These are phyloP conservation scores for Dufourea novaeangliae DNA, from an alignment of 1,140 invertebrate genomes.

Conservation along the genomic window DNA sequence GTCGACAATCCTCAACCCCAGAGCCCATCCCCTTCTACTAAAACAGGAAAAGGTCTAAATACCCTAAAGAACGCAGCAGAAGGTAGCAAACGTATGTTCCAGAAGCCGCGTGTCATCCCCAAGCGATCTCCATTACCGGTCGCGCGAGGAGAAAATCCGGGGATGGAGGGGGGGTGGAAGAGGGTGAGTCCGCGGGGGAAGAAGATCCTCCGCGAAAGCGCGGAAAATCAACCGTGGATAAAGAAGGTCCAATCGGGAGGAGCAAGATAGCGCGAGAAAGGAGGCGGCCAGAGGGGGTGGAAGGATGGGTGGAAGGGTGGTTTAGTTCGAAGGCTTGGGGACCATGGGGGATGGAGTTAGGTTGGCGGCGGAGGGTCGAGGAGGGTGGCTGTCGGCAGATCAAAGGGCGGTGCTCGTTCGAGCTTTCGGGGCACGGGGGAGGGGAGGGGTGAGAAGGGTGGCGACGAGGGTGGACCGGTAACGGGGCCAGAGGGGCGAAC, in stretches of 20 bases:
- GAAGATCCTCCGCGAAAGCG: not conserved
- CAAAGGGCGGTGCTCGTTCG: constrained; percentile 79
- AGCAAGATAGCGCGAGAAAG: constrained; percentile 12
- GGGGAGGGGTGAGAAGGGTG: constrained; percentile 42
- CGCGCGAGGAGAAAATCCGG: not conserved
- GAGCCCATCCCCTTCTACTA: too few species aligned
- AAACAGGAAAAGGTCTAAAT: too few species aligned
- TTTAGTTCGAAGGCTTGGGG: constrained; percentile 52
- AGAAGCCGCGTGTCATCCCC: not conserved
- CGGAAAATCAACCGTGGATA: constrained; percentile 17
- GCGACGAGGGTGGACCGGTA: constrained; percentile 34
- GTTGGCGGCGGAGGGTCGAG: constrained; percentile 65
- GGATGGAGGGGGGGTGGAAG: not conserved
- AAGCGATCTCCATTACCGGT: not conserved
- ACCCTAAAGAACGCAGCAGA: too few species aligned
- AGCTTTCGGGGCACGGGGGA: constrained; percentile 68
- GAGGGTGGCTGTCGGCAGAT: constrained; percentile 80
- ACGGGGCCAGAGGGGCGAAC: constrained; percentile 41
- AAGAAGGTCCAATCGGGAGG: not conserved
- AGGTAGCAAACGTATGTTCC: not conserved
- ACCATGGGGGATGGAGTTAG: constrained; percentile 64
- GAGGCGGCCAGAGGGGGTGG: constrained; percentile 3
- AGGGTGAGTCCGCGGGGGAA: not conserved
- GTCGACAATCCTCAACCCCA: too few species aligned
- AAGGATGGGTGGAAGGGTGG: constrained; percentile 42